phyloP scores from a whole-genome alignment of 2,888 invertebrate genomes.

The Macrosoma leucophasiata region DNA sequence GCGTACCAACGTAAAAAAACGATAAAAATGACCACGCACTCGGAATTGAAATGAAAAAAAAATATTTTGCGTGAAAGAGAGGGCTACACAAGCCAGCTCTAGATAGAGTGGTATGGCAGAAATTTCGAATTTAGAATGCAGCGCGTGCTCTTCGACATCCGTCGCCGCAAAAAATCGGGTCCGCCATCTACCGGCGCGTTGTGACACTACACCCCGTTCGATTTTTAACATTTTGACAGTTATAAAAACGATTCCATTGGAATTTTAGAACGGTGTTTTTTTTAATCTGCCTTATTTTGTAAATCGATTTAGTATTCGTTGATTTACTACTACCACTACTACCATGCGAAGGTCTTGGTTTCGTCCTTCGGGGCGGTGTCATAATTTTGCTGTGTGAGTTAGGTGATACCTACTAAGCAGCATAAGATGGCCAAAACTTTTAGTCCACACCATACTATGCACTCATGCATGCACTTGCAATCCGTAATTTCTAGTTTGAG shows the following conservation, averaged over 20 bases:
- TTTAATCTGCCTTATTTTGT: no score
- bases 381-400: no score
- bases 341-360: no score
- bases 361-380: no score
- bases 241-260: slow-evolving; percentile 8
- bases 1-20: slow-evolving; percentile 46
- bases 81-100: slow-evolving; percentile 34
- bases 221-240: slow-evolving; percentile 22
- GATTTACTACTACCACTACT: no score
- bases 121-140: slow-evolving; percentile 70
- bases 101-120: slow-evolving; percentile 50
- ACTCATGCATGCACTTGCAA: no score
- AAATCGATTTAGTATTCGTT: no score
- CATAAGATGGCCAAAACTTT: no score
- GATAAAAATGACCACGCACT: slow-evolving; percentile 68
- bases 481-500: no score
- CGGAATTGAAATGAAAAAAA: slow-evolving; percentile 73
- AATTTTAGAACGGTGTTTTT: no score
- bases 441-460: no score
- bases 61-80: slow-evolving; percentile 56
- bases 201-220: slow-evolving; percentile 40
- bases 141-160: slow-evolving; percentile 71
- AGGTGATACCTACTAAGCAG: no score
- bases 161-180: slow-evolving; percentile 59
- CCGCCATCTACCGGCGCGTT: slow-evolving; percentile 57